phyloP scores from a whole-genome alignment of 2,888 invertebrate species.

The Lasioglossum vierecki region DNA sequence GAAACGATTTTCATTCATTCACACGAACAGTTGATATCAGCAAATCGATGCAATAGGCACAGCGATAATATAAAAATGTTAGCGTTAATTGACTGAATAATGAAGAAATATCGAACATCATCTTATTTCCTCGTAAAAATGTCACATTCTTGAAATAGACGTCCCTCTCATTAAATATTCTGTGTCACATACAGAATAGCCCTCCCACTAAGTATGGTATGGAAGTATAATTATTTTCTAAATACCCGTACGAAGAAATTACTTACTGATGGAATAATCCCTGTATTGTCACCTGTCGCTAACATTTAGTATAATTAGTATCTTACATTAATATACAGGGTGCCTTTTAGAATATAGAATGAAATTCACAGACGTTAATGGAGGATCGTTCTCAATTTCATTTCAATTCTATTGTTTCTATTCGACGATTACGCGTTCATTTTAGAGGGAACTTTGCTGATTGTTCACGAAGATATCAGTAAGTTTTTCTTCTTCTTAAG shows the following conservation, averaged over 20 bases:
- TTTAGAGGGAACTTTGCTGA: background rate
- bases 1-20: background rate
- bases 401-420: background rate
- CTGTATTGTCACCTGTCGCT: background rate
- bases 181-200: conserved; percentile 27
- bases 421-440: background rate
- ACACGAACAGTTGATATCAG: background rate
- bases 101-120: conserved; percentile 14
- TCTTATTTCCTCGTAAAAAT: conserved; percentile 36
- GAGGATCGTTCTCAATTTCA: background rate
- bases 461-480: conserved; percentile 8
- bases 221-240: conserved; percentile 22
- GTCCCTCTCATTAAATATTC: conserved; percentile 13
- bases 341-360: background rate
- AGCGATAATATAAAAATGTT: background rate
- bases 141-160: conserved; percentile 22
- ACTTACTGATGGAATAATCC: conserved; percentile 28
- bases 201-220: conserved; percentile 17
- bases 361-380: background rate
- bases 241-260: background rate
- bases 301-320: background rate
- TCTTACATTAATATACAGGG: conserved; percentile 10
- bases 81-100: background rate
- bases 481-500: background rate
- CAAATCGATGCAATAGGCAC: background rate